Percentiles rank a stretch among this genome's conserved stretches.
These are phyloP conservation scores for Rhinogobio ventralis DNA, from an alignment of 2,797 vertebrate genomes.

Conservation along the genomic window DNA sequence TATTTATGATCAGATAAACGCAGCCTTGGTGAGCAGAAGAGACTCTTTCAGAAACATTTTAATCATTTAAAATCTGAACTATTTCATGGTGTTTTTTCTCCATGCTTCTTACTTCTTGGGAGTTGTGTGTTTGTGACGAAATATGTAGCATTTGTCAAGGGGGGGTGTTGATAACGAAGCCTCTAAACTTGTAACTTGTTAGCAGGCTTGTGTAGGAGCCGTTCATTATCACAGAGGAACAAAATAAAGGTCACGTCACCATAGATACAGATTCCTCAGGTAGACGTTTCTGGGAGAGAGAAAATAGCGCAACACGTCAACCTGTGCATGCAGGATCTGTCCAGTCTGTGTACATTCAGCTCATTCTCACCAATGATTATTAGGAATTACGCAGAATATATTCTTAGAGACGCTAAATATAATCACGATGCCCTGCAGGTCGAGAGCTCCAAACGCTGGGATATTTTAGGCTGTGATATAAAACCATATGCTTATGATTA, in stretches of 20 bases:
- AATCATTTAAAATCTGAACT: background rate
- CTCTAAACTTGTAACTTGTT: conserved; percentile 46
- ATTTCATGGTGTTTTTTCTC: background rate
- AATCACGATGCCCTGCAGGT: background rate
- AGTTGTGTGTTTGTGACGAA: background rate
- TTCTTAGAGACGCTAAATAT: conserved; percentile 28
- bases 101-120: too few species aligned
- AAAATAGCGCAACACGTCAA: conserved; percentile 62
- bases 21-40: background rate
- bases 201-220: conserved; percentile 51
- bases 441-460: background rate
- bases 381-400: background rate
- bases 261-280: conserved; percentile 75
- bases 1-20: background rate
- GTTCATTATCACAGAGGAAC: conserved; percentile 65
- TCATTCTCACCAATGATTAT: background rate
- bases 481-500: conserved; percentile 10
- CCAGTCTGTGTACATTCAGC: background rate
- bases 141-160: background rate
- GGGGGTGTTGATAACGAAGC: conserved; percentile 8
- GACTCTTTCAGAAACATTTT: background rate
- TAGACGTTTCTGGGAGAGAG: conserved; percentile 60
- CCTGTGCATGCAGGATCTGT: background rate
- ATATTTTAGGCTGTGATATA: conserved; percentile 6
- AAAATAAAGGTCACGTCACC: conserved; percentile 70